Evolutionary conservation across 2,888 invertebrate species (phyloP).

Genomic region (Andrena camellia): DNA sequence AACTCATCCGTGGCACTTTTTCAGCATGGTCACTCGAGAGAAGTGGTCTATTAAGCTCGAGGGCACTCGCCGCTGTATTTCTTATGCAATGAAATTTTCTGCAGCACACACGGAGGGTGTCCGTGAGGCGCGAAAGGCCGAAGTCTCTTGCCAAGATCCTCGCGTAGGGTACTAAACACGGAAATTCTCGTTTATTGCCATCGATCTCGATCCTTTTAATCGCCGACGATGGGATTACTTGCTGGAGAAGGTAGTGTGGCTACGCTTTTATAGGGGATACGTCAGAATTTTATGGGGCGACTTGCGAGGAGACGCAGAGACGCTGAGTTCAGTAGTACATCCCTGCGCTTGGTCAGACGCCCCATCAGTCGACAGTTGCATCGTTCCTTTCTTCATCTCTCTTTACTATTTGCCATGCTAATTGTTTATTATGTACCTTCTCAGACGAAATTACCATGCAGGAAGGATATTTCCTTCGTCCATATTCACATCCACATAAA

Average conservation of each 20-base stretch:
- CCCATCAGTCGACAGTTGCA: not conserved
- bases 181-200: not conserved
- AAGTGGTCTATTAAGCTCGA: conserved; percentile 41
- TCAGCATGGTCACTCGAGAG: conserved; percentile 41
- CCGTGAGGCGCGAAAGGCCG: not conserved
- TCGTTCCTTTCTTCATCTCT: not conserved
- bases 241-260: not conserved
- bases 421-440: not conserved
- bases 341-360: not conserved
- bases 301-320: not conserved
- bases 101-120: not conserved
- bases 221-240: not conserved
- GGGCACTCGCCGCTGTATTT: conserved; percentile 21
- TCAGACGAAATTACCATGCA: too few relatives aligned
- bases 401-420: not conserved
- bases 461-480: too few relatives aligned
- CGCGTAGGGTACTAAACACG: not conserved
- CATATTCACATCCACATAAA: too few relatives aligned
- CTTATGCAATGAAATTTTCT: conserved; percentile 35
- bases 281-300: not conserved
- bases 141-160: not conserved
- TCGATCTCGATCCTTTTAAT: not conserved
- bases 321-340: not conserved
- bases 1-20: conserved; percentile 45
- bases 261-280: not conserved